These are phyloP conservation scores for Megalops atlanticus DNA, from an alignment of 2,113 vertebrate species.

Conservation along the genomic window DNA sequence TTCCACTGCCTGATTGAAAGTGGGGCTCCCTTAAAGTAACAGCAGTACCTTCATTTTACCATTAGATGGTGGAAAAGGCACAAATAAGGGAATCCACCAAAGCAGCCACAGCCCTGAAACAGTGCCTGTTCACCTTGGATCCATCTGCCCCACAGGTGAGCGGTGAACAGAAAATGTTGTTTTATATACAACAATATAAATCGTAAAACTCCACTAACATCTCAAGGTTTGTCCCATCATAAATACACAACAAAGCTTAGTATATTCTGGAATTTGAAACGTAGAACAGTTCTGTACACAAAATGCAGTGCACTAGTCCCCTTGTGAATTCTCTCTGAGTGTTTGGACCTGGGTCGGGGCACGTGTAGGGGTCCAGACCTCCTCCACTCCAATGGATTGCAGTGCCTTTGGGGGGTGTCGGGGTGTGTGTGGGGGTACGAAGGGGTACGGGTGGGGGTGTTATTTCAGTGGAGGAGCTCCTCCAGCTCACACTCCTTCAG, in stretches of 20 bases:
- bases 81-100: background rate
- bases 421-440: background rate
- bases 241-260: constrained; percentile 69
- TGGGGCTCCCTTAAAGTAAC: background rate
- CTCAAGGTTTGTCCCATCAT: constrained; percentile 34
- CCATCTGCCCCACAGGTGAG: constrained; percentile 53
- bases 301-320: constrained; percentile 50
- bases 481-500: constrained; percentile 86
- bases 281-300: constrained; percentile 81
- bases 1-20: background rate
- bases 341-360: background rate
- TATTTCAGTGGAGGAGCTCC: constrained; percentile 74
- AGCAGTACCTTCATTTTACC: constrained; percentile 39
- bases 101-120: background rate
- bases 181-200: constrained; percentile 41
- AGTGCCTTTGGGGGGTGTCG: constrained; percentile 20
- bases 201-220: background rate
- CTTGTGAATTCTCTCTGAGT: background rate
- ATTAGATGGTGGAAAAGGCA: background rate
- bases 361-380: background rate
- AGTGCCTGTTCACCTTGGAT: background rate
- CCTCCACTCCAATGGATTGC: constrained; percentile 28
- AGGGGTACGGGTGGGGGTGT: background rate
- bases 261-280: constrained; percentile 83
- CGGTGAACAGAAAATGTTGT: background rate